Conservation (phyloP, 2,797 vertebrate genomes). For the Cirrhinus molitorella region DNA sequence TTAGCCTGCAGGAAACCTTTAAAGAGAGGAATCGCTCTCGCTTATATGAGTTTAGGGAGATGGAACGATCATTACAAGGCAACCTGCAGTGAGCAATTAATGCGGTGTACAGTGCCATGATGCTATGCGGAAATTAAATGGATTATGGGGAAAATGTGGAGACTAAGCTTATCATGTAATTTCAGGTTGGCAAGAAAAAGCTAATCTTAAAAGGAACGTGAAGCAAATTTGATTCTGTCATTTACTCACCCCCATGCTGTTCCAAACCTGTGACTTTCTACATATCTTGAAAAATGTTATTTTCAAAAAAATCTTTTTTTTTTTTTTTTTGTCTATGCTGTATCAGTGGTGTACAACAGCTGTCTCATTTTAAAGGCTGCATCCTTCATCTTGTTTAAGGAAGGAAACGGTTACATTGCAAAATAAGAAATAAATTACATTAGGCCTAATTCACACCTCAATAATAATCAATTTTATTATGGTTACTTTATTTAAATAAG, state of each 20-base stretch:
- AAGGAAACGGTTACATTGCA: too few relatives aligned
- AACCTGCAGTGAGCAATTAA: conserved; percentile 37
- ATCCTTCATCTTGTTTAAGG: too few relatives aligned
- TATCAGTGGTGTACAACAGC: too few relatives aligned
- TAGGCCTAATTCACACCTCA: too few relatives aligned
- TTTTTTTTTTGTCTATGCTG: too few relatives aligned
- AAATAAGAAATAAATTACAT: too few relatives aligned
- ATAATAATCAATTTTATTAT: too few relatives aligned
- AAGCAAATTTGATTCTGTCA: background rate
- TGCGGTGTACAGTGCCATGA: conserved; percentile 2
- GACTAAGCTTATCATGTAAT: background rate
- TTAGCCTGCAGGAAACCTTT: conserved; percentile 40
- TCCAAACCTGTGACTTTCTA: background rate
- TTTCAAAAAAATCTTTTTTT: too few relatives aligned
- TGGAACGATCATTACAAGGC: conserved; percentile 20
- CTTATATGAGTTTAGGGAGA: conserved; percentile 25
- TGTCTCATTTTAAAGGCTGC: too few relatives aligned
- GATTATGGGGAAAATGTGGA: background rate
- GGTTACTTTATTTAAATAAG: too few relatives aligned
- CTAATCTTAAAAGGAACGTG: background rate
- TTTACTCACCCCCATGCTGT: background rate
- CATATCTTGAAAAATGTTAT: too few relatives aligned
- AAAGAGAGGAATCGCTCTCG: conserved; percentile 43
- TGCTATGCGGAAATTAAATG: conserved; percentile 19
- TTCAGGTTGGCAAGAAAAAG: background rate